These are phyloP conservation scores for Scylla paramamosain DNA, from an alignment of 1,140 invertebrate genomes.

Conservation along the genomic window DNA sequence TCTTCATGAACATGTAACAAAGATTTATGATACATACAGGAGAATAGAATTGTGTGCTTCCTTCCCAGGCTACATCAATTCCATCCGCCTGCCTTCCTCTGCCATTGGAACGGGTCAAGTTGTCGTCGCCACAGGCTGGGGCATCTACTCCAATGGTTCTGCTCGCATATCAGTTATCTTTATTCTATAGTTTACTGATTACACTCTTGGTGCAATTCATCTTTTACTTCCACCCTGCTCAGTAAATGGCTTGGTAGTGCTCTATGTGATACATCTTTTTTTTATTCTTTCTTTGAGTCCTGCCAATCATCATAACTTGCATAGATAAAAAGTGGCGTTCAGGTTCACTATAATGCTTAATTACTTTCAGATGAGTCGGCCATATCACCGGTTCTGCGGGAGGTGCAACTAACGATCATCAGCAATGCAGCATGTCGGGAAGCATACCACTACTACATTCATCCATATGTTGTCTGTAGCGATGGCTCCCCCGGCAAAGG, in stretches of 20 bases:
- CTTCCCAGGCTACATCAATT: background rate
- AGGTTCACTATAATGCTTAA: background rate
- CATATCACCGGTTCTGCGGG: background rate
- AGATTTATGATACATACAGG: too few relatives aligned
- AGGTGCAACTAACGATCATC: conserved; percentile 19
- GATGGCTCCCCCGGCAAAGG: conserved; percentile 60
- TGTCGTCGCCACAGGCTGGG: background rate
- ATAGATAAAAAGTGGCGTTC: background rate
- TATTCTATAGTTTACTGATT: too few relatives aligned
- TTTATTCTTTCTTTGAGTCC: too few relatives aligned
- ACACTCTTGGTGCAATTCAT: too few relatives aligned
- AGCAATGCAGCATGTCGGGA: background rate
- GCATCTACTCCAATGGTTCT: background rate
- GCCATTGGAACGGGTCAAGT: background rate
- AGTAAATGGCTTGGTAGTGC: too few relatives aligned
- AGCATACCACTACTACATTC: conserved; percentile 41
- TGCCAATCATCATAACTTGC: background rate
- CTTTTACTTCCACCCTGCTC: too few relatives aligned
- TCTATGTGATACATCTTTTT: too few relatives aligned
- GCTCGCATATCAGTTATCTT: too few relatives aligned
- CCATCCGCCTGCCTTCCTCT: background rate
- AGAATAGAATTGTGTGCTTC: background rate
- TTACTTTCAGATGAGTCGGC: background rate
- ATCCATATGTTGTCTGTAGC: conserved; percentile 59
- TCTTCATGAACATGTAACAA: too few relatives aligned